Base-by-base conservation (phyloP, 1,140 invertebrate species). In the Dendroctonus valens region DNA sequence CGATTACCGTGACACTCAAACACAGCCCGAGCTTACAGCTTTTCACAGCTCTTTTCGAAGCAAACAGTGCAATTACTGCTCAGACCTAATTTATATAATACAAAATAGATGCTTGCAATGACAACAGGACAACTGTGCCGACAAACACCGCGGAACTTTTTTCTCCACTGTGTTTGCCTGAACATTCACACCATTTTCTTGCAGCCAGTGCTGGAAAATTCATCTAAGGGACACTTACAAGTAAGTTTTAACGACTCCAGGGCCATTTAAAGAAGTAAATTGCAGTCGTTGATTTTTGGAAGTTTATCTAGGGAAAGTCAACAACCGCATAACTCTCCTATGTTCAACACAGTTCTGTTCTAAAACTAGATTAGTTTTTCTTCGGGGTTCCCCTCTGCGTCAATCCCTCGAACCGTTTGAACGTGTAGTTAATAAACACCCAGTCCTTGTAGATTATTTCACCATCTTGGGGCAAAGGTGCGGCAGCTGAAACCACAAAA, bases 381-480 rank as follows among this genome's bases (percentile, higher is more conserved):
- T 84, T 88, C 51, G 88, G 88, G 52, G 88, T 89, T 55, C 91
- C 91, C 69, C 91, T 83, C 76, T 94, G 92, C 14, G 95, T 97
- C 41, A 98, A 83, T 50, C 95, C 96, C 81, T 99, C 96, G 79
- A 99, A 99, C 69, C 97, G 85, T 80, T 99, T 98, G 84, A 98
- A 99, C 65, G 97, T 99, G 80, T 99, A 99, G 82, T 99, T 99
- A 75, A 99, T 97, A 81, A 99, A 99, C 55, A 99, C 96, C 96
- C 95, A 98, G 82, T 98, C 96, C 82, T 98, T 98, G 80, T 93
- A 91, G 69, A 88, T 89, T 65, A 91, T 87, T 78, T 93, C 91
- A 55, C 91, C 91, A 74, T 92, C 91, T 78, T 91, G 88, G 48
- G 89, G 84, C 76, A 89, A 83, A 26, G 92, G 90, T 57, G 91